phyloP scores from a whole-genome alignment of 2,797 vertebrate genomes.

The Onychomys leucogaster region DNA sequence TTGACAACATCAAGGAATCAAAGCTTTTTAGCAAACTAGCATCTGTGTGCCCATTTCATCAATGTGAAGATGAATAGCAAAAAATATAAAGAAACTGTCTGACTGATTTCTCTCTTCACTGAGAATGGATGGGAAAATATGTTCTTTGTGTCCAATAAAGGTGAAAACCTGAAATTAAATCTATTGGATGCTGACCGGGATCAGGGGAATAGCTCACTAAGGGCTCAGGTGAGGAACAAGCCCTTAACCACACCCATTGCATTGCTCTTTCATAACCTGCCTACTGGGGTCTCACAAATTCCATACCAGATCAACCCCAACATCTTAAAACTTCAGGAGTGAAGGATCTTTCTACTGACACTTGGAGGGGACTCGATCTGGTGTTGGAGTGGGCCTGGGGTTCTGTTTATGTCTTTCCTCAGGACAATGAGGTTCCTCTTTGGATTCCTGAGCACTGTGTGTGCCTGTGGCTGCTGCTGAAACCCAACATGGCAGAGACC shows the following conservation, averaged over 20 bases:
- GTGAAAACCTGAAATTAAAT: not conserved
- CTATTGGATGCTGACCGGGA: not conserved
- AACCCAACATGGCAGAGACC: too few species aligned
- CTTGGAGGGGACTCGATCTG: too few species aligned
- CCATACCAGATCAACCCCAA: not conserved
- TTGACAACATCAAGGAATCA: not conserved
- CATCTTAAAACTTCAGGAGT: not conserved
- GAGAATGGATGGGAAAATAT: not conserved
- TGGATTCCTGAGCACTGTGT: too few species aligned
- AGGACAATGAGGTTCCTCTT: too few species aligned
- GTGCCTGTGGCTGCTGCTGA: too few species aligned
- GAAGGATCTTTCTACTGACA: too few species aligned
- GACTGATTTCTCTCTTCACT: not conserved
- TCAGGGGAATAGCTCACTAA: not conserved
- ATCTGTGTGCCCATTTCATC: not conserved
- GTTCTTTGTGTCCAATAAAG: not conserved
- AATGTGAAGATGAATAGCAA: not conserved
- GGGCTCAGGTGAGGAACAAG: not conserved
- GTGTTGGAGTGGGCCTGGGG: too few species aligned
- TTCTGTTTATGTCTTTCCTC: too few species aligned
- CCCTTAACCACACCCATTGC: rapidly evolving
- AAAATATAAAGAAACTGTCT: not conserved
- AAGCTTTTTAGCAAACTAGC: not conserved
- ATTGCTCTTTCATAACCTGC: not conserved
- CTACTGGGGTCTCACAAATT: not conserved